Conservation (phyloP, 1,140 invertebrate genomes). For the Drosophila littoralis region DNA sequence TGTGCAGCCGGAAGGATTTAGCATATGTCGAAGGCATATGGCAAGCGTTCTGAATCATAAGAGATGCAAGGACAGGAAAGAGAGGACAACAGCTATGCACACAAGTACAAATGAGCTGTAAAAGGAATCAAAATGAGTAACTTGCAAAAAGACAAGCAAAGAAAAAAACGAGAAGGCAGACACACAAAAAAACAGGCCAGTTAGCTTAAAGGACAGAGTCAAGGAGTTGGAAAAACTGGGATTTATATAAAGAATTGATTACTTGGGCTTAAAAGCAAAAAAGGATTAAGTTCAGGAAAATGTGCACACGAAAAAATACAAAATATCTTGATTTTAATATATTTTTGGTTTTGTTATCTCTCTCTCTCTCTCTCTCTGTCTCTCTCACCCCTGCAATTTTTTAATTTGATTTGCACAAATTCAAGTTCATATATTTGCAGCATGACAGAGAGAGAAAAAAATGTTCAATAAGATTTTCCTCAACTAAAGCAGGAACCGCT, state of each 20-base stretch:
- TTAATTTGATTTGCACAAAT: no score
- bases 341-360: no score
- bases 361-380: no score
- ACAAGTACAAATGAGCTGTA: slow-evolving; percentile 22
- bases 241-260: slow-evolving; percentile 2
- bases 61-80: not conserved
- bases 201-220: not conserved
- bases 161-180: not conserved
- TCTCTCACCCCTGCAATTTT: no score
- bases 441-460: no score
- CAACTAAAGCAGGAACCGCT: not conserved
- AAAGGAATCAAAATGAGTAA: slow-evolving; percentile 4
- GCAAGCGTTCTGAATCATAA: slow-evolving; percentile 11
- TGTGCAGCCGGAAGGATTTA: slow-evolving; percentile 27
- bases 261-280: not conserved
- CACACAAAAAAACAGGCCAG: not conserved
- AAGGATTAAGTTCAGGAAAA: not conserved
- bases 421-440: no score
- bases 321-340: no score
- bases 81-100: not conserved
- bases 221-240: not conserved
- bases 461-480: not conserved
- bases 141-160: not conserved
- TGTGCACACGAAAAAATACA: no score
- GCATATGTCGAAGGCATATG: slow-evolving; percentile 46